Evolutionary conservation across 1,140 invertebrate species (phyloP), one percentile per base, ranked within the genome.

Genomic region (Dufourea novaeangliae): DNA sequence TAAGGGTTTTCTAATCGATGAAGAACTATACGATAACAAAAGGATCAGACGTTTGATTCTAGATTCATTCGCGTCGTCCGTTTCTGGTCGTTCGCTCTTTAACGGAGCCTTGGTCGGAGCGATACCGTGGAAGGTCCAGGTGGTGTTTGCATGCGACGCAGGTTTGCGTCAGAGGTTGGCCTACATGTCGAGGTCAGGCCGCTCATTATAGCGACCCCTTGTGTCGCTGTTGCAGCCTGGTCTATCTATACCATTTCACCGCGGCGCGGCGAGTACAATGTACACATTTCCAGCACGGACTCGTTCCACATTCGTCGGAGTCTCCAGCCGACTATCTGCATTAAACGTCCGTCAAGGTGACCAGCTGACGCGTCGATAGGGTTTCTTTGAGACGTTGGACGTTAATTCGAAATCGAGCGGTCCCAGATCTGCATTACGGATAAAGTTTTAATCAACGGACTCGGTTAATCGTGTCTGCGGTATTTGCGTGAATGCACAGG

Each of bases 191-290:
- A 88, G 86, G 85, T 89, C 85, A 83, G 63, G 67, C 70, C 80
- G 76, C 90, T 91, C 88, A 89, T 91, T 91, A 91, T 86, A 84
- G 72, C 86, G 73, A 80, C 64, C 84, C 85, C 89, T 90, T 86
- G 84, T 90, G 78, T 86, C 86, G 81, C 78, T 70, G 81, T 41
- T 37, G 67, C 57, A 39, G 62, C 57, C 46, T 59, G 20, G 78
- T 84, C 82, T 81, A 83, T 82, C 81, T 81, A 84, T 85, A 86
- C 84, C 81, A 85, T 82, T 84, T 52, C 46, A 72, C 72, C 69
- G 74, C 69, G 52, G 73, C 69, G 74, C 69, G 52, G 73, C 57
- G 80, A 89, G 83, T 83, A 84, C 86, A 88, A 83, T 86, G 84
- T 86, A 86, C 70, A 83, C 83, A 86, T 85, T 81, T 78, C 81